phyloP scores from a whole-genome alignment of 1,140 invertebrate genomes.

The Eumaeus atala region DNA sequence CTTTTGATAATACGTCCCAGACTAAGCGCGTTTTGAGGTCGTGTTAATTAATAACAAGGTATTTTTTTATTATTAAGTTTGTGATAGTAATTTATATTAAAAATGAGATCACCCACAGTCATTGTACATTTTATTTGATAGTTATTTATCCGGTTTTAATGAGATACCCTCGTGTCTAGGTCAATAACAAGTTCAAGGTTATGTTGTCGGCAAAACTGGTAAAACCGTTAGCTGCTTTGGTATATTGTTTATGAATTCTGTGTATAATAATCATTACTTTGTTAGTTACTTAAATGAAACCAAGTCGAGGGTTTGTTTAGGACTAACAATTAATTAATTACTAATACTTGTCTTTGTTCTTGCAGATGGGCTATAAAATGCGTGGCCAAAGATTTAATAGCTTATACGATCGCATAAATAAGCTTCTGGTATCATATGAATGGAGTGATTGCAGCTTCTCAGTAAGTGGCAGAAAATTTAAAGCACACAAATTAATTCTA shows the following conservation, averaged over 20 bases:
- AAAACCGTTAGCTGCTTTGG: constrained; percentile 24
- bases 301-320: neutral
- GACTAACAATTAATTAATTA: neutral
- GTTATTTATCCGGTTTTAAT: neutral
- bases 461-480: constrained; percentile 69
- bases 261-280: neutral
- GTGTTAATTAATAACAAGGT: constrained; percentile 17
- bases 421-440: constrained; percentile 65
- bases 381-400: constrained; percentile 37
- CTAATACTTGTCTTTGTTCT: constrained; percentile 18
- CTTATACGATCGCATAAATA: constrained; percentile 66
- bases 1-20: neutral
- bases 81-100: too few relatives aligned
- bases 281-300: neutral
- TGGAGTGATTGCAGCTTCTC: constrained; percentile 75
- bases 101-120: too few relatives aligned
- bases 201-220: constrained; percentile 23
- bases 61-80: constrained; percentile 12
- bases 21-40: neutral
- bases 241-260: neutral
- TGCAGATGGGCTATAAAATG: constrained; percentile 53
- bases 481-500: constrained; percentile 81
- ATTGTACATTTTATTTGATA: neutral
- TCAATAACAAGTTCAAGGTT: constrained; percentile 33
- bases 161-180: constrained; percentile 16